Percentiles rank a stretch among this genome's conserved stretches.
Evolutionary conservation across 2,888 invertebrate species (phyloP).

Genomic region (Gryllus longicercus): DNA sequence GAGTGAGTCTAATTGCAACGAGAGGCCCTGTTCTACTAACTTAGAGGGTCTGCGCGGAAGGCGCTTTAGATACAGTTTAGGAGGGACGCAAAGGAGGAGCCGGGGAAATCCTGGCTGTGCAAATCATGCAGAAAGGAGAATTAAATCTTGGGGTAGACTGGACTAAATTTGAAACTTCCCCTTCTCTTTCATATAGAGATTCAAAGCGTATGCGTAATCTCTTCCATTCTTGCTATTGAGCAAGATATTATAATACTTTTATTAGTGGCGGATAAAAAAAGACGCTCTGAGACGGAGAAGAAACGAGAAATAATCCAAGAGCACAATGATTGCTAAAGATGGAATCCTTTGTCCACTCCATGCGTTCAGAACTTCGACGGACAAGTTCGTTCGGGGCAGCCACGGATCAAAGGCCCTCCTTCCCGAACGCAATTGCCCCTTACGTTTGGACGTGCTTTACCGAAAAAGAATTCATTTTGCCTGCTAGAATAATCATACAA

Average conservation of each 20-base stretch:
- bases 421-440: no score
- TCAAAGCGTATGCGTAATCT: conserved; percentile 2
- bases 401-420: no score
- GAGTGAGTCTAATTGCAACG: neutral
- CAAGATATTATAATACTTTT: neutral
- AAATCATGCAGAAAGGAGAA: conserved; percentile 33
- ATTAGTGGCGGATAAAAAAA: conserved; percentile 4
- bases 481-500: no score
- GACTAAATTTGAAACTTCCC: conserved; percentile 37
- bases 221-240: conserved; percentile 3
- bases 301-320: conserved; percentile 18
- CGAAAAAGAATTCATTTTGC: no score
- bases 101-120: conserved; percentile 11
- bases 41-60: conserved; percentile 11
- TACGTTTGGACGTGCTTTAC: no score
- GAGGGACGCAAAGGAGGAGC: conserved; percentile 11
- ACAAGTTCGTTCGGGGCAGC: no score
- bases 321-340: neutral
- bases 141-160: conserved; percentile 34
- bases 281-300: conserved; percentile 23
- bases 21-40: conserved; percentile 11
- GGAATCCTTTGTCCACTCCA: neutral
- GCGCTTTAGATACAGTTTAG: conserved; percentile 8
- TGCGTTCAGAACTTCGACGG: no score
- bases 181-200: conserved; percentile 18